These are phyloP conservation scores for Cosmopolites sordidus DNA, from an alignment of 2,888 invertebrate genomes.

Conservation along the genomic window DNA sequence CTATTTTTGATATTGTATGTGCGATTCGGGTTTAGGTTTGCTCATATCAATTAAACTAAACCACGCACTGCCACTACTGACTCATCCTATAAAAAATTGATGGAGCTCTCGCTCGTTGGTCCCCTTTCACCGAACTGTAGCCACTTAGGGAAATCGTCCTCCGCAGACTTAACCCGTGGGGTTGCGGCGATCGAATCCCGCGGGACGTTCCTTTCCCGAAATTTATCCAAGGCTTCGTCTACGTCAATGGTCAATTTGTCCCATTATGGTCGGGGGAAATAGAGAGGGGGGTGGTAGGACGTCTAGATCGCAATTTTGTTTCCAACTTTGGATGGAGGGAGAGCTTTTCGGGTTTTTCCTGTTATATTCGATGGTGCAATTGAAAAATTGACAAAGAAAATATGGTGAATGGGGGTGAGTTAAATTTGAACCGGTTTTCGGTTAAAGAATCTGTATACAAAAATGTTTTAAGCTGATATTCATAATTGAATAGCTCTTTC, in stretches of 20 bases:
- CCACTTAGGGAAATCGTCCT: background rate
- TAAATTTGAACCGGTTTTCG: too few species aligned
- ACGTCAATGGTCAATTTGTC: constrained; percentile 26
- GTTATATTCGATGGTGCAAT: too few species aligned
- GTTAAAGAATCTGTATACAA: too few species aligned
- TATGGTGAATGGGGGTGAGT: too few species aligned
- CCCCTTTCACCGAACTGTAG: background rate
- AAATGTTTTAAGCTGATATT: too few species aligned
- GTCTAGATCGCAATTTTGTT: too few species aligned
- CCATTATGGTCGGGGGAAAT: constrained; percentile 19
- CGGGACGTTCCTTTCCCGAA: constrained; percentile 14
- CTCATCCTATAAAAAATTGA: background rate
- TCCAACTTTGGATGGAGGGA: too few species aligned
- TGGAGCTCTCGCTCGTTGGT: background rate
- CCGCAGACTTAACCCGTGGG: background rate
- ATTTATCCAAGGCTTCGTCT: constrained; percentile 23
- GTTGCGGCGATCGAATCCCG: constrained; percentile 5
- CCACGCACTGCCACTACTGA: background rate
- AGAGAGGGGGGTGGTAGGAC: background rate
- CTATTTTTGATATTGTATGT: background rate
- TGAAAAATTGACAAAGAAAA: too few species aligned
- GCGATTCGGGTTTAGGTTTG: background rate
- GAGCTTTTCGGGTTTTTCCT: too few species aligned
- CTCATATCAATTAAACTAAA: too few species aligned
- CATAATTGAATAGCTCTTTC: too few species aligned